Base-by-base conservation (phyloP, 2,888 invertebrate genomes). In the Drosophila mimetica region DNA sequence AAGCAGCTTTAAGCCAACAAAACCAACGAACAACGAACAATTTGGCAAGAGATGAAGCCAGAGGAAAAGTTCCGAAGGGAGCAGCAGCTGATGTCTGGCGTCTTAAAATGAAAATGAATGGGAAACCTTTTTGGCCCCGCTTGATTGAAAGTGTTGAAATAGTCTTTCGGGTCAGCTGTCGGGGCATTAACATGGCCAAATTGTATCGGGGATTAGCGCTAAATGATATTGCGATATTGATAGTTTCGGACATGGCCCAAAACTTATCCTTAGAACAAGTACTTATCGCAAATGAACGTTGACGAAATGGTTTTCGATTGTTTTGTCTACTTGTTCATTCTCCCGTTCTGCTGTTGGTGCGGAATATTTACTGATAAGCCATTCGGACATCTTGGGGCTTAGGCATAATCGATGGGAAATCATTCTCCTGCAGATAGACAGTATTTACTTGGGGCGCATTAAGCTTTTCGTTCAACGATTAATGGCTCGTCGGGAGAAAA, bases 51-150 rank as follows among this genome's bases (percentile, higher is more conserved):
- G 53, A 42, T 44, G 42, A 64, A 67, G 54, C 69, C 64, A 16
- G 36, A n/a, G 25, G 36, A 42, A 52, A 67, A 67, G 67, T 67
- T 67, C 18, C 37, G 25, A 52, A 47, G 41, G 47, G 30, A 67
- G 22, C 48, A 74, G 34, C 58, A 74, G 59, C 69, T 72, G 71
- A 71, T 58, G 74, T 67, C 74, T 74, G 55, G 50, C 54, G 51
- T 71, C 67, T 71, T 67, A 67, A 71, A 72, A 72, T 72, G 74
- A 74, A 72, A 72, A 72, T 72, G 74, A 72, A 72, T 74, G 74
- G 69, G 51, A 72, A 74, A 54, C 72, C 72, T 59, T 74, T 72
- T 66, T 74, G 54, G 54, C 47, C 67, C 51, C 54, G 54, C 59
- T 74, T 74, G 72, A 72, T 72, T 72, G 74, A 74, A 66, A 74